Evolutionary conservation across 2,888 invertebrate genomes (phyloP).

Genomic region (Clusia tigrina): DNA sequence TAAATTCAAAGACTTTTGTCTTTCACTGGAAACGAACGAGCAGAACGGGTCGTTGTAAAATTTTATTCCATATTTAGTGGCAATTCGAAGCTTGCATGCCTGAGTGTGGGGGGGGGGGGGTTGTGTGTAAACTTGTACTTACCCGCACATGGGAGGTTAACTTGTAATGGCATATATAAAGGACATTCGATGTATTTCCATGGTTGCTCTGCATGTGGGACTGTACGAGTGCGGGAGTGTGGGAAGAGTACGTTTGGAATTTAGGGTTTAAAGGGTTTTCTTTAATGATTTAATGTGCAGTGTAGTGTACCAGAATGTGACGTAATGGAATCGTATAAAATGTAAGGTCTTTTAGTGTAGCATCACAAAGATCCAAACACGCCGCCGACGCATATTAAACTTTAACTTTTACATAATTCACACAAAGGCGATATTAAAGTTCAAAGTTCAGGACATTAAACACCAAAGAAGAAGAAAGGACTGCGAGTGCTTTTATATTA

Average conservation of each 20-base stretch:
- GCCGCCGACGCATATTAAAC: too few relatives aligned
- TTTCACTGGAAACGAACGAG: background rate
- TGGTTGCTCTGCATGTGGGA: background rate
- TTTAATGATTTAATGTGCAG: slow-evolving; percentile 8
- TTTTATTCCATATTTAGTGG: too few relatives aligned
- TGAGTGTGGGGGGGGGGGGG: too few relatives aligned
- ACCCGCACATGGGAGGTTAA: background rate
- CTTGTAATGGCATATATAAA: background rate
- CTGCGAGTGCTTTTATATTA: too few relatives aligned
- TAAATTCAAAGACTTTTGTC: slow-evolving; percentile 18
- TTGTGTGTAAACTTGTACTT: background rate
- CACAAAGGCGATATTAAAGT: too few relatives aligned
- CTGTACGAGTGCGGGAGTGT: background rate
- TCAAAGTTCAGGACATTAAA: too few relatives aligned
- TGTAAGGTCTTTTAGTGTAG: too few relatives aligned
- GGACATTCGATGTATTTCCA: background rate
- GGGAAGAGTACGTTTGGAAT: background rate
- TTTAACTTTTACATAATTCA: too few relatives aligned
- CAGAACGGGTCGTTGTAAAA: background rate
- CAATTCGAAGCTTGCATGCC: too few relatives aligned
- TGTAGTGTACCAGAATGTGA: too few relatives aligned
- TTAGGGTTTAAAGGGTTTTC: background rate
- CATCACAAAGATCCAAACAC: too few relatives aligned
- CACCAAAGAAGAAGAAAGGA: too few relatives aligned
- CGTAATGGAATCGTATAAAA: background rate